These are phyloP conservation scores for Myanophis thanlyinensis DNA, from an alignment of 2,113 vertebrate species.

Conservation along the genomic window DNA sequence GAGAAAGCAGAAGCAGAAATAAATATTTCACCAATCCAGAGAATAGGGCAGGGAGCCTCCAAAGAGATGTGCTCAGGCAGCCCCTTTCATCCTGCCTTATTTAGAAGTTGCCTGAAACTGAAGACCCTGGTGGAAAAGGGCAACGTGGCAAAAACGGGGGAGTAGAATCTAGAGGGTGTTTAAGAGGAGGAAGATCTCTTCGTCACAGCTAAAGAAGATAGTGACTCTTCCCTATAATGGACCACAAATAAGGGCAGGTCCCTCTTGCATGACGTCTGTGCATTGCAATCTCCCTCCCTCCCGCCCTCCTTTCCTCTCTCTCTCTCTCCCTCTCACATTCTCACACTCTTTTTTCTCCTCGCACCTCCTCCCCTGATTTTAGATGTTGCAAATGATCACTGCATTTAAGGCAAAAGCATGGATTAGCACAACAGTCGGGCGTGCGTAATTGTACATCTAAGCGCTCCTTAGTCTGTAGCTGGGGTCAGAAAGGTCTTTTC, in stretches of 20 bases:
- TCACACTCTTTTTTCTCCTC: neutral
- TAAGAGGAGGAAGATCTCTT: conserved; percentile 55
- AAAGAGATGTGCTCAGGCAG: conserved; percentile 47
- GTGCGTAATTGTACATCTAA: conserved; percentile 67
- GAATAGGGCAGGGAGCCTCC: conserved; percentile 56
- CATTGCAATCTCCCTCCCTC: neutral
- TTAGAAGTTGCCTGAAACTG: conserved; percentile 53
- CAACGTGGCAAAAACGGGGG: conserved; percentile 63
- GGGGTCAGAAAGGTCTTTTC: conserved; percentile 62
- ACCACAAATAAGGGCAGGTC: conserved; percentile 47
- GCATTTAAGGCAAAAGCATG: conserved; percentile 55
- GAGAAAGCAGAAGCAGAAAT: conserved; percentile 53
- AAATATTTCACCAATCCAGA: conserved; percentile 65
- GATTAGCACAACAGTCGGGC: conserved; percentile 44
- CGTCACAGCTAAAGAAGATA: conserved; percentile 50
- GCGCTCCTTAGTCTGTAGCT: conserved; percentile 46
- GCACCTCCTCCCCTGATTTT: conserved; percentile 1
- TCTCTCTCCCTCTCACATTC: neutral
- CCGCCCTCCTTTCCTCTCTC: neutral
- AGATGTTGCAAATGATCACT: conserved; percentile 53
- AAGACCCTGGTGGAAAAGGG: conserved; percentile 53
- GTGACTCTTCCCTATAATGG: conserved; percentile 44
- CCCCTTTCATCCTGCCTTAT: conserved; percentile 64
- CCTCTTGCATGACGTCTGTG: conserved; percentile 2
- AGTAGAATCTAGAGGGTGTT: conserved; percentile 39